Conservation (phyloP, 2,113 vertebrate species). For the Actenoides lindsayi region DNA sequence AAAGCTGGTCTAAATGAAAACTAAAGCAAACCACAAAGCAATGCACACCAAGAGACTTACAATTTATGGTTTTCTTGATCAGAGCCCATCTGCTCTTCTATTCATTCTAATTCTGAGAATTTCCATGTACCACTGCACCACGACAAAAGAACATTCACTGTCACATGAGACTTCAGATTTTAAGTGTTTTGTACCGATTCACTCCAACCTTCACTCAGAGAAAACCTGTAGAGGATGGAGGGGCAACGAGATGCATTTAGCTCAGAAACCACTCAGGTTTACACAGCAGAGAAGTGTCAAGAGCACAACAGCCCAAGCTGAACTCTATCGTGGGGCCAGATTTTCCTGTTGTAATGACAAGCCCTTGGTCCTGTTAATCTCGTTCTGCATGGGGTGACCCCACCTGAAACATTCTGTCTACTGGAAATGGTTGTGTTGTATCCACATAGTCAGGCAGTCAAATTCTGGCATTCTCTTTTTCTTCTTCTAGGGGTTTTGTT, state of each 20-base stretch:
- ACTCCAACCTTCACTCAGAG: not conserved
- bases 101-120: not conserved
- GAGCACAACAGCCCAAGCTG: not conserved
- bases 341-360: not conserved
- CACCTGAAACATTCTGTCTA: not conserved
- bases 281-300: not conserved
- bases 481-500: not conserved
- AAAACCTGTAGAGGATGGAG: not conserved
- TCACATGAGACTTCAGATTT: not conserved
- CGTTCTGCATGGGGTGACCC: not conserved
- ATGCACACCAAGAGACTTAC: not conserved
- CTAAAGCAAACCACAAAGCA: constrained; percentile 10
- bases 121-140: not conserved
- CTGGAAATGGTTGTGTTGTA: not conserved
- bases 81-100: not conserved
- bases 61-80: not conserved
- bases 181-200: not conserved
- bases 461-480: not conserved
- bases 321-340: not conserved
- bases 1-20: constrained; percentile 21
- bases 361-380: not conserved
- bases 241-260: rapidly evolving
- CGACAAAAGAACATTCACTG: not conserved
- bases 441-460: not conserved
- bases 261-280: not conserved